Evolutionary conservation across 2,113 vertebrate genomes (phyloP), one percentile per base, ranked within the genome.

Genomic region (Axis porcinus): DNA sequence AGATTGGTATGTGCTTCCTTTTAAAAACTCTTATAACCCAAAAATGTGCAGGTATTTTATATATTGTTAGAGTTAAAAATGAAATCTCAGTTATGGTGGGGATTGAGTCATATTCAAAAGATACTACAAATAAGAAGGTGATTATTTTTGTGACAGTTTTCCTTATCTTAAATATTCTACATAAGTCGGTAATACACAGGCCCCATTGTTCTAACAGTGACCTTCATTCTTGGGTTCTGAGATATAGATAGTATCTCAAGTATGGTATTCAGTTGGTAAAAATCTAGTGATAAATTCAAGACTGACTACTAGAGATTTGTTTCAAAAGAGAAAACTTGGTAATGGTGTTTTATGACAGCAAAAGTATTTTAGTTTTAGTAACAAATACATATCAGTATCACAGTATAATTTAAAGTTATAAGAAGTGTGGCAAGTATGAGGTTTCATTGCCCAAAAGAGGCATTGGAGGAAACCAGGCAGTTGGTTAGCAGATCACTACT

Each of bases 341-440:
- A 83, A 84, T 90, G 70, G 21, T 92, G 27, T 58, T 97, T 93
- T 89, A 88, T 47, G 86, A 96, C 3, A 86, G 40, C 70, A 90
- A 87, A 93, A 87, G 7, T 93, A n/a, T 92, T 67, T 95, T 88
- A 78, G 13, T 70, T 84, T 91, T 67, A 27, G 74, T 96, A 94
- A 50, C 52, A 67, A 92, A 62, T 81, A 30, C 23, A 3, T 86
- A 30, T 76, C 45, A 86, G 2, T 95, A 60, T 93, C 30, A 87
- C 27, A 10, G 33, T 45, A 30, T 74, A 85, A 57, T 89, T 91
- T 82, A 64, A 86, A 60, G 25, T 54, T 97, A 36, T 87, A 84
- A 89, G 91, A 96, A 57, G 19, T 82, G 21, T 64, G 4, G 28
- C 23, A 95, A 91, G 30, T 81, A 23, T 57, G 5, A 6, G 6